Base-by-base conservation (phyloP, 2,797 vertebrate species). In the Bucorvus abyssinicus region DNA sequence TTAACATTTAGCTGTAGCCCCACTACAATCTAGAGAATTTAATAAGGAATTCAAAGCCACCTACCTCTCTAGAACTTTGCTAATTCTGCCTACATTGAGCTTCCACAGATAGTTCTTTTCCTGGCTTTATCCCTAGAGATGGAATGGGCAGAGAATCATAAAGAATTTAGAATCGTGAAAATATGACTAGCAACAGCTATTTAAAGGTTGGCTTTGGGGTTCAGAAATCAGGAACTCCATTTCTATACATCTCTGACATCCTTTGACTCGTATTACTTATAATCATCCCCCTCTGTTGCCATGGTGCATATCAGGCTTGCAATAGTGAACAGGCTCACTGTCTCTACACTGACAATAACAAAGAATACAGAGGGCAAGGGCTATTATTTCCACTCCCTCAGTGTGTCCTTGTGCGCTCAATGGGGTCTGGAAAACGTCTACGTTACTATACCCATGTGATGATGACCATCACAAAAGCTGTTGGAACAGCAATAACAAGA, bases 201-300 rank as follows among this genome's bases (percentile, higher is more conserved):
- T 94, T 67, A 75, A 94, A 16, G 30, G 17, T 9, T 74, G 61
- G 52, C 13, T 85, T 94, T 55, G 29, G 60, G 45, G 32, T 45
- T 93, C 73, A 86, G 73, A 91, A 85, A n/a, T 2, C 5, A 40
- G 59, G 73, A 89, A 86, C 77, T 86, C 69, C 67, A 84, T 91
- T 96, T 87, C 78, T 87, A 21, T 42, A 59, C 52, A 80, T 87
- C 57, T 77, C 76, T 64, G 77, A 27, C 34, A 73, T 44, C 27
- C 57, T 90, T 75, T 82, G 83, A 88, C 65, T 84, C 69, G 67
- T 50, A 69, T 59, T 63, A 42, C 84, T 91, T 88, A 10, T 80
- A 77, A 88, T 71, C 85, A 86, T 74, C 60, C 45, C 56, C 42
- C 47, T 75, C 69, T 81, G 87, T 91, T 95, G 90, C 93, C 79